Evolutionary conservation across 2,888 invertebrate species (phyloP), one percentile per base, ranked within the genome.

Genomic region (Sinotaia quadrata): DNA sequence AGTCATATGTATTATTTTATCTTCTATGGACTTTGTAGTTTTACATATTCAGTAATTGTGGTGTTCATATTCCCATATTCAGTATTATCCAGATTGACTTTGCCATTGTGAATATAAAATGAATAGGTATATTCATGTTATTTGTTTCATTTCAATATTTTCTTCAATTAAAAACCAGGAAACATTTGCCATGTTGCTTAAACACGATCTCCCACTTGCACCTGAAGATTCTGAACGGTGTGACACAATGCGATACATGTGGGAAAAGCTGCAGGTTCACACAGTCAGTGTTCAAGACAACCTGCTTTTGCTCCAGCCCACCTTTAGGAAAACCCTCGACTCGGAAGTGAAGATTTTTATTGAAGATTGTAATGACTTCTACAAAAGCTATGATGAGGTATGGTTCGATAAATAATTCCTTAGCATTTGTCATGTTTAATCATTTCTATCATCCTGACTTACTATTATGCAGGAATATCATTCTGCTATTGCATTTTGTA

Each of bases 171-270:
- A 49, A 68, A 76, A n/a, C 0, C 73, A 88, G 87, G 88, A 97
- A 90, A 97, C 97, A 0, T 97, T 97, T 87, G 95, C 95, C 81
- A 93, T 96, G 51, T 92, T 97, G 21, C 93, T 93, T 0, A 93
- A 95, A 8, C 95, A 95, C 85, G 94, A 96, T 71, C 91, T 97
- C 5, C 93, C 93, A 0, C 93, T 96, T 0, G 94, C 94, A 81
- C 92, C 93, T 72, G 96, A 96, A 84, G 94, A 96, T 79, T 90
- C 94, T 57, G 97, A 98, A 84, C 94, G 94, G 86, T 96, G 96
- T 0, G 97, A 97, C 86, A 95, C 94, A 83, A 90, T 97, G 33
- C 91, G 96, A 0, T 94, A 95, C 86, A 94, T 94, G 0, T 98
- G 96, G 93, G 94, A 94, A 84, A 93, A 94, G 80, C 90, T 97